A percentile compares a stretch with the other conserved stretches of the same genome.
Evolutionary conservation across 2,113 vertebrate species (phyloP).

Genomic region (Phalacrocorax carbo): DNA sequence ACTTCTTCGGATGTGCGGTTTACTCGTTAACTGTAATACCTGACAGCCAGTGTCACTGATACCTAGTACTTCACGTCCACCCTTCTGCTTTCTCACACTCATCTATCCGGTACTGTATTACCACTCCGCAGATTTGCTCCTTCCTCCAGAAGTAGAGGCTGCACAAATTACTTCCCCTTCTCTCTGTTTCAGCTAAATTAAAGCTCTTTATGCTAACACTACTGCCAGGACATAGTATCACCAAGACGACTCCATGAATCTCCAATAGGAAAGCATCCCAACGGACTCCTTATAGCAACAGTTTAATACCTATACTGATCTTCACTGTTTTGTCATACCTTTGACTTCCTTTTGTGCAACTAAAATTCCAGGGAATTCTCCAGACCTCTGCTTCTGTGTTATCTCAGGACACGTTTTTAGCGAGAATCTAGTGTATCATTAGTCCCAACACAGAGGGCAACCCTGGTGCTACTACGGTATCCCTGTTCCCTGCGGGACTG

Average conservation of each 20-base stretch:
- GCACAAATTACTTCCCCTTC: neutral
- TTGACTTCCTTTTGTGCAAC: neutral
- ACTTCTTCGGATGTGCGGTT: neutral
- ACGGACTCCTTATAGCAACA: neutral
- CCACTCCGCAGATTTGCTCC: neutral
- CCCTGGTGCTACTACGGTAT: fast-evolving
- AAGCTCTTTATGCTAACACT: neutral
- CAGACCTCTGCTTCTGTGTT: neutral
- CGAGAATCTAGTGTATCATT: neutral
- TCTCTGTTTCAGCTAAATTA: neutral
- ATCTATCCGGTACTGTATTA: neutral
- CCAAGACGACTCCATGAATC: neutral
- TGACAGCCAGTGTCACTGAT: neutral
- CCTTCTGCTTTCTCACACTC: neutral
- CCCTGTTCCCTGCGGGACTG: neutral
- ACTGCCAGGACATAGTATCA: neutral
- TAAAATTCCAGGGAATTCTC: neutral
- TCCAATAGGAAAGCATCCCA: neutral
- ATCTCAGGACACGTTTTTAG: neutral
- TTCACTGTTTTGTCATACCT: neutral
- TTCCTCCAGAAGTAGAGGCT: neutral
- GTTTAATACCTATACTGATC: neutral
- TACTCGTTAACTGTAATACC: neutral
- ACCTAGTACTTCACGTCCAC: neutral
- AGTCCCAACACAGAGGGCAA: neutral